A percentile compares a stretch with the other conserved stretches of the same genome.
phyloP scores from a whole-genome alignment of 2,113 vertebrate genomes.

The Nesospiza acunhae region DNA sequence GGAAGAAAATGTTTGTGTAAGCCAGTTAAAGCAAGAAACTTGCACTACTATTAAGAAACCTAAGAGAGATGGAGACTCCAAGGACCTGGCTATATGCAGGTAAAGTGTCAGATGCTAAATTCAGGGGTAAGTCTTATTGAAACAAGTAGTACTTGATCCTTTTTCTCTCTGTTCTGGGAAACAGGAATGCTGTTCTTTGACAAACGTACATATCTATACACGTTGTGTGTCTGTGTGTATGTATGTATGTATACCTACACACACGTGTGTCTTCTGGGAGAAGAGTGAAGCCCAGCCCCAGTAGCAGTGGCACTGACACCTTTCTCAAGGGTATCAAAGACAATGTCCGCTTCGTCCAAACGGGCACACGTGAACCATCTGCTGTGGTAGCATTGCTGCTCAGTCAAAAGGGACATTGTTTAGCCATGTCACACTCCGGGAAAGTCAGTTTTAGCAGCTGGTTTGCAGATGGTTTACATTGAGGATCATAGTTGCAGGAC shows the following conservation, averaged over 20 bases:
- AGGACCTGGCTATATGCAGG: constrained; percentile 87
- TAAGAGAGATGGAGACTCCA: constrained; percentile 88
- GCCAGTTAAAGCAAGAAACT: constrained; percentile 83
- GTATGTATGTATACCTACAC: no score
- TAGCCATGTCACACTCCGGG: neutral
- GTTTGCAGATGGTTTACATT: neutral
- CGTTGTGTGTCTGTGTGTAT: neutral
- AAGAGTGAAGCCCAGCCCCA: neutral
- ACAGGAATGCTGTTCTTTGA: neutral
- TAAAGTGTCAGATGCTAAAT: constrained; percentile 39
- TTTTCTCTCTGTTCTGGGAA: neutral
- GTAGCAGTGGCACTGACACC: neutral
- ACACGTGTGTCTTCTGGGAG: neutral
- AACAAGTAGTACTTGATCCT: neutral
- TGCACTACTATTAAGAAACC: constrained; percentile 85
- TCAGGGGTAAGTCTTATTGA: neutral
- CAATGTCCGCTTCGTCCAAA: accelerated
- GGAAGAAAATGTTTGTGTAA: constrained; percentile 81
- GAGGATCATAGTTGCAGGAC: neutral
- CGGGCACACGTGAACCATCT: neutral
- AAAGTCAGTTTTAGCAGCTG: neutral
- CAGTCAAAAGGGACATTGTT: accelerated
- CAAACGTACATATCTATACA: accelerated
- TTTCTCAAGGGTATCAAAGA: neutral
- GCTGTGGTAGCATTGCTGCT: neutral